Evolutionary conservation across 2,797 vertebrate genomes (phyloP).

Genomic region (Diplodus sargus): DNA sequence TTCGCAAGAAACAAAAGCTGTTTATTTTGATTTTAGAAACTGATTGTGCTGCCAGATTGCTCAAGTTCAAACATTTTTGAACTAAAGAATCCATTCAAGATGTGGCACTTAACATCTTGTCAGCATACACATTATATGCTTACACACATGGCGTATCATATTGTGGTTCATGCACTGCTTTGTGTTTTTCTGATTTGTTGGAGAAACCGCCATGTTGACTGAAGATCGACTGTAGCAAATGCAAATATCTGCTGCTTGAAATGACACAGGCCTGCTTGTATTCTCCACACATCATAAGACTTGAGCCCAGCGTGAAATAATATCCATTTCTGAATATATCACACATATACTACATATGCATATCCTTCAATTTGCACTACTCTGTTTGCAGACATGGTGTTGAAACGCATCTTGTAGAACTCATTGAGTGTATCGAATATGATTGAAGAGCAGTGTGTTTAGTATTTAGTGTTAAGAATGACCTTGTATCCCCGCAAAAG

Average conservation of each 20-base stretch:
- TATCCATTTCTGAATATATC: constrained; percentile 22
- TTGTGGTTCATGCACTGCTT: too few relatives aligned
- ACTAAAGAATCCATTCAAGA: neutral
- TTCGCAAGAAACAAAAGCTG: neutral
- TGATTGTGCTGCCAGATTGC: neutral
- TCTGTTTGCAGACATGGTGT: neutral
- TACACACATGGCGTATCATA: neutral
- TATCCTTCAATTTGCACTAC: neutral
- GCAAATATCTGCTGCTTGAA: constrained; percentile 11
- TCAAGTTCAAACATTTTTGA: neutral
- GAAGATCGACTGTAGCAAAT: neutral
- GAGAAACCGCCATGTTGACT: neutral
- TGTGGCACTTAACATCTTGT: neutral
- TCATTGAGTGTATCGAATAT: neutral
- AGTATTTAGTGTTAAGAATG: constrained; percentile 14
- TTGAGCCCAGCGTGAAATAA: neutral
- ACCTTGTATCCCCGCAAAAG: neutral
- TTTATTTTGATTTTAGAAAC: neutral
- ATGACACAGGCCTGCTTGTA: neutral
- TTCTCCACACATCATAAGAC: neutral
- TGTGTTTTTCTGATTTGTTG: neutral
- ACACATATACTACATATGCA: neutral
- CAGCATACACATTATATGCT: too few relatives aligned
- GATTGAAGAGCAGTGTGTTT: neutral
- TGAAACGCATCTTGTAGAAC: constrained; percentile 3